A percentile compares a stretch with the other conserved stretches of the same genome.
Evolutionary conservation across 2,113 vertebrate genomes (phyloP).

Genomic region (Glaucidium brasilianum): DNA sequence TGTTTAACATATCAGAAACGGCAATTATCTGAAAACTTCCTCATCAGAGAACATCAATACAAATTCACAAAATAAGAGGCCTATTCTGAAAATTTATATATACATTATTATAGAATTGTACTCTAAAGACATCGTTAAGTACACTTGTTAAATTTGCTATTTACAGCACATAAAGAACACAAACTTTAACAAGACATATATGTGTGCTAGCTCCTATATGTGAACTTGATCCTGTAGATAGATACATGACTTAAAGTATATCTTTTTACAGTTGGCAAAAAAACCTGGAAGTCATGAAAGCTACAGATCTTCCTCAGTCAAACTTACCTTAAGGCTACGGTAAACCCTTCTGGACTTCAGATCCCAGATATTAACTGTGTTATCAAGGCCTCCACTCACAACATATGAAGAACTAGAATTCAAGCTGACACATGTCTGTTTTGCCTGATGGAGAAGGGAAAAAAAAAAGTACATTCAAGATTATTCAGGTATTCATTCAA

Average conservation of each 20-base stretch:
- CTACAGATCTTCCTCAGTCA: neutral
- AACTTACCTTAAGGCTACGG: conserved; percentile 86
- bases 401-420: conserved; percentile 87
- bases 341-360: conserved; percentile 89
- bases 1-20: neutral
- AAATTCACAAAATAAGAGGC: neutral
- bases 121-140: neutral
- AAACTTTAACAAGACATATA: neutral
- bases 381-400: conserved; percentile 90
- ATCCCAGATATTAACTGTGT: conserved; percentile 94
- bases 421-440: conserved; percentile 88
- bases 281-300: neutral
- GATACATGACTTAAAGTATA: fast-evolving
- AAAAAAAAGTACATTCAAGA: neutral
- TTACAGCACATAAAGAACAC: neutral
- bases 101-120: neutral
- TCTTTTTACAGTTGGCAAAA: neutral
- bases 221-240: neutral
- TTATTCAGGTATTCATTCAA: neutral
- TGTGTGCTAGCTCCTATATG: neutral
- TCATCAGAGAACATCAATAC: neutral
- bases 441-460: conserved; percentile 78
- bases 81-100: neutral
- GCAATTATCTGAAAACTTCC: neutral
- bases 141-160: neutral